Base-by-base conservation (phyloP, 2,113 vertebrate genomes). In the Psilopogon haemacephalus region DNA sequence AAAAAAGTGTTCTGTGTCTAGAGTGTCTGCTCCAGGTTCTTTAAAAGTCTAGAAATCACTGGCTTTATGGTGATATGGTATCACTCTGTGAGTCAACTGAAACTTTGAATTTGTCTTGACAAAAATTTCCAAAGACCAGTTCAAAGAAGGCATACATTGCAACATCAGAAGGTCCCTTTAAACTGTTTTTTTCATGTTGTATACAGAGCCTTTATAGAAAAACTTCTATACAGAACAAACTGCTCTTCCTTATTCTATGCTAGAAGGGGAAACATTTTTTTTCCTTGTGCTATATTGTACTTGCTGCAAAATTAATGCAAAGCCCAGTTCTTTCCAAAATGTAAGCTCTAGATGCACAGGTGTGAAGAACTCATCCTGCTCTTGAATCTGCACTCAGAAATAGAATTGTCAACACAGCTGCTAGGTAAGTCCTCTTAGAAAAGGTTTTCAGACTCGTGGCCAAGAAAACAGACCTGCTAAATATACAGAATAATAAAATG, bases 351-450 rank as follows among this genome's bases (percentile, higher is more conserved):
- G 79, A 91, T 69, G 48, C 94, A 88, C 91, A 96, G 85, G 93
- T 95, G 91, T 92, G 79, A 94, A 95, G 95, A 95, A 73, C 62
- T 89, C 79, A 21, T 94, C 94, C 82, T 85, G 9, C 89, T 94
- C 76, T 93, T 90, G 85, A 93, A 93, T 83, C 78, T 90, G 62
- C 30, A 65, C 54, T 94, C 88, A 93, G 86, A 94, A 95, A 93
- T 88, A 86, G 72, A 91, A 93, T 90, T 91, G 79, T 95, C 93
- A 95, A 91, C 90, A 91, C 95, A 96, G 95, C 93, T 95, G 95
- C 56, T 94, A 81, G 75, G 14, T 90, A 91, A 93, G 83, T 86
- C 90, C 79, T 95, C 83, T 74, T 90, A 94, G 88, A 91, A 92
- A 93, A 86, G 24, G 18, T 86, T 91, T 95, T 88, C 52, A 60